These are phyloP conservation scores for Periophthalmus modestus DNA, from an alignment of 2,113 vertebrate genomes.

Conservation along the genomic window DNA sequence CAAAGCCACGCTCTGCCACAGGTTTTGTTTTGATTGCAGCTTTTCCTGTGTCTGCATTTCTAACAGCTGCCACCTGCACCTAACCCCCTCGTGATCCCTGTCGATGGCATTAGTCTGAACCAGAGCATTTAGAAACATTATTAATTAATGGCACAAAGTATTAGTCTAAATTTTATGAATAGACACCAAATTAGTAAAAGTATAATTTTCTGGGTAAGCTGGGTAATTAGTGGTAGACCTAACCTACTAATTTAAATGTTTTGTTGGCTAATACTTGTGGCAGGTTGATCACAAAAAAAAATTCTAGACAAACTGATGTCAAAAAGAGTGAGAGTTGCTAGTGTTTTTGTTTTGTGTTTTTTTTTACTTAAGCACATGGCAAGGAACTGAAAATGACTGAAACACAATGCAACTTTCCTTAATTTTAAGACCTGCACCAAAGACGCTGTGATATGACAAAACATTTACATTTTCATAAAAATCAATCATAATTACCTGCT, in stretches of 20 bases:
- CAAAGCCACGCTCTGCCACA: slow-evolving; percentile 28
- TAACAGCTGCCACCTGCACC: slow-evolving; percentile 55
- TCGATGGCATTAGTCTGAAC: slow-evolving; percentile 21
- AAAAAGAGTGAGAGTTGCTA: too few species aligned
- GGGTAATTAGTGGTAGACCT: too few species aligned
- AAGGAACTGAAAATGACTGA: not conserved
- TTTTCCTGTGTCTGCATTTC: slow-evolving; percentile 53
- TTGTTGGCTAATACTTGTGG: too few species aligned
- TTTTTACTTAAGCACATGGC: not conserved
- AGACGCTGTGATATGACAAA: not conserved
- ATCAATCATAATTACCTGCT: too few species aligned
- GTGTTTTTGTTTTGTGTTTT: too few species aligned
- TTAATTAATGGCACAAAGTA: slow-evolving; percentile 39
- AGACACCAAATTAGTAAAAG: too few species aligned
- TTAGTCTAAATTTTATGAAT: slow-evolving; percentile 14
- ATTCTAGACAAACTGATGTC: too few species aligned
- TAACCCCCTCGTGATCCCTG: slow-evolving; percentile 16
- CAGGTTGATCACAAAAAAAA: too few species aligned
- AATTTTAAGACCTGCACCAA: not conserved
- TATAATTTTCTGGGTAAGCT: too few species aligned
- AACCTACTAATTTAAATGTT: too few species aligned
- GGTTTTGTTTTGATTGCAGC: slow-evolving; percentile 53
- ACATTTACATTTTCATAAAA: too few species aligned
- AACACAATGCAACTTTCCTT: not conserved
- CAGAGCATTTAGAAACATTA: slow-evolving; percentile 21